Percentiles rank a stretch among this genome's conserved stretches.
Evolutionary conservation across 2,113 vertebrate species (phyloP).

Genomic region (Empidonax alnorum): DNA sequence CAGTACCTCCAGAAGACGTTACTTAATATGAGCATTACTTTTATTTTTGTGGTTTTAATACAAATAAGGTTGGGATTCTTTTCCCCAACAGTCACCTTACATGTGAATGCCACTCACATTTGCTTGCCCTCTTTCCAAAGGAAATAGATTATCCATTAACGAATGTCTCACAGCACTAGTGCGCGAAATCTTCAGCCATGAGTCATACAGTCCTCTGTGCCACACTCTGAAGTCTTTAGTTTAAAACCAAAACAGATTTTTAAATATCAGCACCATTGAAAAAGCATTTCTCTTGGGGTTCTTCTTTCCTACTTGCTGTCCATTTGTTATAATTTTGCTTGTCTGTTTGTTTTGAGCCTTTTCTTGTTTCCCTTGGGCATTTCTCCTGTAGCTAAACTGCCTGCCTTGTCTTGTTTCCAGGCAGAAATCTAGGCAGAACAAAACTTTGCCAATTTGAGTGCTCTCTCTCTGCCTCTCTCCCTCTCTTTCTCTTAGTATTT

Average conservation of each 20-base stretch:
- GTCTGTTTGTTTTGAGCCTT: slow-evolving; percentile 1
- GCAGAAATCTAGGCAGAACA: slow-evolving; percentile 49
- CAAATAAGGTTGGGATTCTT: neutral
- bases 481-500: neutral
- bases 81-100: neutral
- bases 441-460: slow-evolving; percentile 14
- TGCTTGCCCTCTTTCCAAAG: slow-evolving; percentile 8
- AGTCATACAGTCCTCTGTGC: slow-evolving; percentile 44
- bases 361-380: neutral
- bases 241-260: slow-evolving; percentile 19
- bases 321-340: slow-evolving; percentile 20
- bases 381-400: neutral
- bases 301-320: neutral
- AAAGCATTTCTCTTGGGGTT: neutral
- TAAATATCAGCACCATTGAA: slow-evolving; percentile 3
- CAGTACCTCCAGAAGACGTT: neutral
- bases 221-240: neutral
- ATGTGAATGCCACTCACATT: neutral
- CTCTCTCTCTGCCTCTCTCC: neutral
- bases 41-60: neutral
- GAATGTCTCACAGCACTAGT: slow-evolving; percentile 23
- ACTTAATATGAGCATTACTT: neutral
- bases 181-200: slow-evolving; percentile 26
- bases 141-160: slow-evolving; percentile 59
- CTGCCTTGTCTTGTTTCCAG: slow-evolving; percentile 28